Conservation (phyloP, 35 echinoderm and acorn worm genomes). For the Lytechinus variegatus region DNA sequence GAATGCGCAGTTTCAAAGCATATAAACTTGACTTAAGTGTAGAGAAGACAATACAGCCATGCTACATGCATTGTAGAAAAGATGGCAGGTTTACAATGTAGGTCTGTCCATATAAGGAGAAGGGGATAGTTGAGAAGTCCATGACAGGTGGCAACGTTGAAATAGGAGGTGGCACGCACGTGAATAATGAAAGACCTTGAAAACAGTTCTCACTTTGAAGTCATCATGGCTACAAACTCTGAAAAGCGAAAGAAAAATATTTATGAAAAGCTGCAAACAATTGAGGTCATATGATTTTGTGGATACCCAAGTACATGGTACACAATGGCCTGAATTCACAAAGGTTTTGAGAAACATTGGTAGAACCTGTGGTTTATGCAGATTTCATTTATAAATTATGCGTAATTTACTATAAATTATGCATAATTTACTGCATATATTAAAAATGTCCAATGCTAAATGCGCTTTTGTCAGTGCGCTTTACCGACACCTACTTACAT, state of each 20-base stretch:
- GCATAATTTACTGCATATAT: no score
- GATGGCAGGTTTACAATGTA: neutral
- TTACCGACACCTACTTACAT: no score
- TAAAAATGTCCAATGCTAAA: no score
- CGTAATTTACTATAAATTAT: no score
- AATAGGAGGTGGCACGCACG: slow-evolving; percentile 45
- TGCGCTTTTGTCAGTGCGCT: no score
- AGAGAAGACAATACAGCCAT: neutral
- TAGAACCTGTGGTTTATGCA: no score
- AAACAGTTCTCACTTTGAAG: slow-evolving; percentile 71
- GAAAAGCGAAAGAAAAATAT: slow-evolving; percentile 19
- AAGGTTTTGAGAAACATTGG: no score
- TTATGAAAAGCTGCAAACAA: neutral
- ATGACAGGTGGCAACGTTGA: neutral
- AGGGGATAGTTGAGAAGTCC: neutral
- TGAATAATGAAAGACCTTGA: slow-evolving; percentile 50
- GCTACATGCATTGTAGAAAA: slow-evolving; percentile 18
- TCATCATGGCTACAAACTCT: slow-evolving; percentile 94
- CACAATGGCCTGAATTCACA: no score
- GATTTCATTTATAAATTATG: no score
- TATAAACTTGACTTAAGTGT: neutral
- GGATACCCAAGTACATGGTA: no score
- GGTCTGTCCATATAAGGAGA: neutral
- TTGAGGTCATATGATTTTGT: neutral
- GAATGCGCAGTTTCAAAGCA: neutral